Base-by-base conservation (phyloP, 2,797 vertebrate genomes). In the Denticeps clupeoides region DNA sequence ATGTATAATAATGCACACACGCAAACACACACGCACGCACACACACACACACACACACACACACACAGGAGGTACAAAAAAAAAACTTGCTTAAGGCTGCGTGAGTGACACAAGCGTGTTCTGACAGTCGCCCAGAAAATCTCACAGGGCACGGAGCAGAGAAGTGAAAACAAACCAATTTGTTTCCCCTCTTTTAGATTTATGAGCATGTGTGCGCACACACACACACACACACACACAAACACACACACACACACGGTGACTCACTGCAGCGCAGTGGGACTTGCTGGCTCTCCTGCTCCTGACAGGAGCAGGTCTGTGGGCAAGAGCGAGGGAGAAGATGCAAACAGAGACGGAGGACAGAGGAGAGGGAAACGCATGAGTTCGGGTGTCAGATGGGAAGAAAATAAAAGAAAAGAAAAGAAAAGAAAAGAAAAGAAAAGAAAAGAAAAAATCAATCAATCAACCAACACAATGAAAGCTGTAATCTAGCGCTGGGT, bases 121-220 rank as follows among this genome's bases (percentile, higher is more conserved):
- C 68, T 71, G 72, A 77, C 75, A 72, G 63, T 67, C 59, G 64
- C 63, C 64, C 58, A 42, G 63, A 68, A 70, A 66, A 73, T 68
- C 69, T 73, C 60, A 51, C 57, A 62, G 72, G 63, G 59, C 60
- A 58, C 29, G 7, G 65, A 60, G 62, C 64, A 71, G 48, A 70
- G 55, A 53, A 65, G 61, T 57, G 62, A 74, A 75, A 78, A 71
- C 69, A 68, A 67, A 66, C 56, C 65, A 58, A 70, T 78, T 78
- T 73, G 56, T 71, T 70, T 71, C 60, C 43, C 49, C 50, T 55
- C 55, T 65, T 67, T 64, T 63, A 63, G 56, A 58, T 64, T 66
- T 60, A 65, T 64, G 55, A 64, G 47, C 55, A 41, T 11, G 15
- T 48, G 45, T 19, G 53, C 64, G 56, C 51, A 50, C 49, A 41